These are phyloP conservation scores for Holacanthus passer DNA, from an alignment of 2,113 vertebrate species.

Conservation along the genomic window DNA sequence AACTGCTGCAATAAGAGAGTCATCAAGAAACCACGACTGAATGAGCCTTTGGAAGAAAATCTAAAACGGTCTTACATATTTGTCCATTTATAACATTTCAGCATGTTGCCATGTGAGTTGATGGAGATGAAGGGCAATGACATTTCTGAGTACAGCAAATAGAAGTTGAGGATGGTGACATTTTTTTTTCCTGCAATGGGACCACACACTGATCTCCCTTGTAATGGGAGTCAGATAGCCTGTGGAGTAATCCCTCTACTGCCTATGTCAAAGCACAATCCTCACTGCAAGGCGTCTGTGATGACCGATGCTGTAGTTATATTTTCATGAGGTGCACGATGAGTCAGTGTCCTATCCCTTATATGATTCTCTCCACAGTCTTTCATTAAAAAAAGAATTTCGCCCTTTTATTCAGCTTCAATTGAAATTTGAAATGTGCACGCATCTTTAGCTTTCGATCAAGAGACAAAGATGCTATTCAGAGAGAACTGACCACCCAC, in stretches of 20 bases:
- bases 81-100: background rate
- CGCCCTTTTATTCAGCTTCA: background rate
- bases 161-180: too few species aligned
- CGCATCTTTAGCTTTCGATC: background rate
- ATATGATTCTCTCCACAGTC: background rate
- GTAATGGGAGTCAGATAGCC: background rate
- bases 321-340: background rate
- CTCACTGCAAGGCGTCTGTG: background rate
- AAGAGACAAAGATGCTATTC: background rate
- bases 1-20: background rate
- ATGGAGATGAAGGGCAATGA: background rate
- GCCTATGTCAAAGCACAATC: slow-evolving; percentile 1
- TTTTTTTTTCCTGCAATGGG: background rate
- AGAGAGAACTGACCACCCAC: background rate
- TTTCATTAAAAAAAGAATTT: background rate
- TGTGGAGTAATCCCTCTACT: slow-evolving; percentile 4
- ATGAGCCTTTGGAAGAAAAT: background rate
- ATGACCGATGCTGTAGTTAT: background rate
- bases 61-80: background rate
- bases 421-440: too few species aligned
- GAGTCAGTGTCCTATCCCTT: background rate
- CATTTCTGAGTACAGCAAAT: background rate
- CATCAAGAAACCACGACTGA: background rate
- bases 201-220: background rate
- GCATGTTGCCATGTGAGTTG: background rate